Evolutionary conservation across 2,888 invertebrate species (phyloP).

Genomic region (Parasteatoda lunata): DNA sequence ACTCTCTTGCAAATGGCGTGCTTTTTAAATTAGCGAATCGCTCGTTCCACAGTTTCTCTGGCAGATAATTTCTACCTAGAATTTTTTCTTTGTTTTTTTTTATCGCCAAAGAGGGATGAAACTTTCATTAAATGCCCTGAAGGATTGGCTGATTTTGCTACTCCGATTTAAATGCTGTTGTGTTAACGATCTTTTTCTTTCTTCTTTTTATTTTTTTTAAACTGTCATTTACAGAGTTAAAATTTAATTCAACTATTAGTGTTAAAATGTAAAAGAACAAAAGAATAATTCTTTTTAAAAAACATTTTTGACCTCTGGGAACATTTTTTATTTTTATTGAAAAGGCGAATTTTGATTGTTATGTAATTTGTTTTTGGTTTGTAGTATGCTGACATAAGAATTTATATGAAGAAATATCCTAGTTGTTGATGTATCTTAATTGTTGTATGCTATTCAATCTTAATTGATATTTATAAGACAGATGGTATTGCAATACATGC

Average conservation of each 20-base stretch:
- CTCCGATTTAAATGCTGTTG: not conserved
- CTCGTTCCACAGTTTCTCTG: constrained; percentile 4
- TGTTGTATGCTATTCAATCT: too few relatives aligned
- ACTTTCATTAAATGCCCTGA: constrained; percentile 24
- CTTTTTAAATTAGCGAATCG: constrained; percentile 1
- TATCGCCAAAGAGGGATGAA: not conserved
- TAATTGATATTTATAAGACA: too few relatives aligned
- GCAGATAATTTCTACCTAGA: not conserved
- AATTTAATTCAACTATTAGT: not conserved
- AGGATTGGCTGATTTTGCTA: constrained; percentile 5
- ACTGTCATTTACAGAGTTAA: not conserved
- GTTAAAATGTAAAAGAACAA: not conserved
- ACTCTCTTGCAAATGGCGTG: not conserved
- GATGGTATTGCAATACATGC: too few relatives aligned
- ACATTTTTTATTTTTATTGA: not conserved
- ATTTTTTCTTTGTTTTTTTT: constrained; percentile 1
- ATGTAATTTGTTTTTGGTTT: not conserved
- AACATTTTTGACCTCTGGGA: not conserved
- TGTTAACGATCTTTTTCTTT: not conserved
- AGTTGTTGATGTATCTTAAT: too few relatives aligned
- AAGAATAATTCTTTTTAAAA: not conserved
- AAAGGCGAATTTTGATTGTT: not conserved
- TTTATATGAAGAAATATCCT: too few relatives aligned
- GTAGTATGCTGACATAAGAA: too few relatives aligned
- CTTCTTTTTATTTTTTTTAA: not conserved